Percentiles rank a stretch among this genome's conserved stretches.
Conservation (phyloP, 1,140 invertebrate genomes). For the Eufriesea mexicana region DNA sequence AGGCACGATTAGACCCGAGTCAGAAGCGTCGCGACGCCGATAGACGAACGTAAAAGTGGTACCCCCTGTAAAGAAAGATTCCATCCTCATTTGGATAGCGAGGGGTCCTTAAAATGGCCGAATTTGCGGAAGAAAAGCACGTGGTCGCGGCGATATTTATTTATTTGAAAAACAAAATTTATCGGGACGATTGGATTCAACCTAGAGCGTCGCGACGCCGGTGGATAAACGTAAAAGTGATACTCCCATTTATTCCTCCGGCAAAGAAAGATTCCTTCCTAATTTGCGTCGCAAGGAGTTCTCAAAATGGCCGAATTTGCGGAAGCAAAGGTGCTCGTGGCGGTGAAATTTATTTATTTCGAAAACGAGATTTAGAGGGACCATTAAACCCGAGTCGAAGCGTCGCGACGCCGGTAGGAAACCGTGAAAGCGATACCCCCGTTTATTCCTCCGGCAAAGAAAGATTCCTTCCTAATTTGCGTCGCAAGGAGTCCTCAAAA, state of each 20-base stretch:
- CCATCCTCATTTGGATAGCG: background rate
- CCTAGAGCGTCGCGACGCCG: slow-evolving; percentile 17
- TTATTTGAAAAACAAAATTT: slow-evolving; percentile 61
- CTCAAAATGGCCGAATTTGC: background rate
- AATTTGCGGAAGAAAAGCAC: background rate
- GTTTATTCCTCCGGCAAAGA: slow-evolving; percentile 30
- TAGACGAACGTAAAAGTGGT: too few species aligned
- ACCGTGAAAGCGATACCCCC: background rate
- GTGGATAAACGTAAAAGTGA: slow-evolving; percentile 61
- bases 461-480: background rate
- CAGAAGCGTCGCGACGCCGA: too few species aligned
- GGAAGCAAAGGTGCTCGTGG: too few species aligned
- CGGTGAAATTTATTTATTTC: too few species aligned
- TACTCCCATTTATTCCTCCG: slow-evolving; percentile 43
- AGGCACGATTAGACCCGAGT: too few species aligned
- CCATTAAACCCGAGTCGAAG: too few species aligned
- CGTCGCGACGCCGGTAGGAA: too few species aligned
- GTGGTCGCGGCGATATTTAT: slow-evolving; percentile 46
- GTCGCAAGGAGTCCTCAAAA: rapidly evolving
- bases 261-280: too few species aligned
- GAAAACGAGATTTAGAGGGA: too few species aligned
- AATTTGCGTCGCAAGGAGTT: background rate
- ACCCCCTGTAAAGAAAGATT: too few species aligned
- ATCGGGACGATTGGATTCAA: too few species aligned
- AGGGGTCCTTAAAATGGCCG: rapidly evolving